Evolutionary conservation across 1,140 invertebrate genomes (phyloP), one percentile per base, ranked within the genome.

Genomic region (Drosophila willistoni): DNA sequence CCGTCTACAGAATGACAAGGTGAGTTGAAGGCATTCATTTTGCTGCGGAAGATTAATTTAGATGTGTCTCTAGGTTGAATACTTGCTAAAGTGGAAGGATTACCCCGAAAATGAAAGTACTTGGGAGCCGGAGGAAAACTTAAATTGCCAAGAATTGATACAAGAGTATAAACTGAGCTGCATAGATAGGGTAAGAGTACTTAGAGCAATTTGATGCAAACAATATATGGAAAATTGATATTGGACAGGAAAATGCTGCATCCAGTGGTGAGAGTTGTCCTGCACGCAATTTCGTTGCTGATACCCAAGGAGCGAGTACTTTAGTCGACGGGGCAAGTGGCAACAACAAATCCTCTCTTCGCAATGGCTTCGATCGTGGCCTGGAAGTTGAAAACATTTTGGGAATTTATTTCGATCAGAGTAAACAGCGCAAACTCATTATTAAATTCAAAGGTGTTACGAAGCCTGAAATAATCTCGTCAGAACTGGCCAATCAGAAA

Each of bases 51-150:
- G 22, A 25, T 4, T 29, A 0, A 36, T 36, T 10, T 7, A 3
- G 34, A 12, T 3, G 10, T 36, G 9, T 29, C 6, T 29, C 29
- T 7, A 29, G 29, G 7, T 51, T 10, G 44, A 51, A 51, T 51
- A 51, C 19, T 51, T 51, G 19, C 44, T 51, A 7, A 51, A 51
- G 19, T 51, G 44, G 44, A 51, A 51, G 44, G 44, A 19, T 10
- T 22, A 22, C 12, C 10, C 7, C 9, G 44, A 22, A 19, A 3
- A 3, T 10, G 44, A 51, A 22, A 51, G 44, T 22, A 51, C 44
- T 51, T 51, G 44, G 44, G 44, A 51, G 10, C 17, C 44, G 17
- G 44, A 51, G 10, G 44, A 9, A 3, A 51, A 51, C 17, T 22
- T 51, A 22, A 51, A 22, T 22, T 51, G 44, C 44, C 1, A 19